Percentiles rank a stretch among this genome's conserved stretches.
phyloP scores from a whole-genome alignment of 2,888 invertebrate species.

The Microchrysa polita region DNA sequence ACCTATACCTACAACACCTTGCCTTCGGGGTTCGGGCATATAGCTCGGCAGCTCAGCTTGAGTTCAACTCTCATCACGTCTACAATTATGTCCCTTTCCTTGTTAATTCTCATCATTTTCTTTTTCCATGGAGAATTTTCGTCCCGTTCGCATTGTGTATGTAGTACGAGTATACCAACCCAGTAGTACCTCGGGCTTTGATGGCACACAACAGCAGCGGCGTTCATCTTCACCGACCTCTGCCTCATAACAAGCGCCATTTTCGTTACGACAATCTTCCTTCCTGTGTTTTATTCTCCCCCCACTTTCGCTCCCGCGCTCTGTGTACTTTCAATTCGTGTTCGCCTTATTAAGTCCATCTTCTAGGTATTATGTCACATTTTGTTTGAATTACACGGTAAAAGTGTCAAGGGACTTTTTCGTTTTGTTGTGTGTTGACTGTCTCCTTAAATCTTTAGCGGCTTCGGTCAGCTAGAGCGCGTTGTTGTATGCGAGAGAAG shows the following conservation, averaged over 20 bases:
- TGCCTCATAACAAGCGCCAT: not conserved
- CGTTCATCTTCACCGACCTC: too few relatives aligned
- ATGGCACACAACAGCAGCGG: too few relatives aligned
- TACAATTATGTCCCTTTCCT: constrained; percentile 38
- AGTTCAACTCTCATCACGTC: constrained; percentile 34
- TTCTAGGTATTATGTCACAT: constrained; percentile 43
- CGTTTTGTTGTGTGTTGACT: constrained; percentile 41
- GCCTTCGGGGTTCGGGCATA: too few relatives aligned
- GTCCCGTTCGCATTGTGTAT: not conserved
- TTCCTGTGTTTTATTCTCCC: not conserved
- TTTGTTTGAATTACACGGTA: constrained; percentile 41
- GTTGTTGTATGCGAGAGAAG: too few relatives aligned
- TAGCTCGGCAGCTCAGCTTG: too few relatives aligned
- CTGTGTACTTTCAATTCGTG: not conserved
- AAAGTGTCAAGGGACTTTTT: constrained; percentile 41
- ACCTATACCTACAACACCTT: too few relatives aligned
- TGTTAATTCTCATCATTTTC: constrained; percentile 39
- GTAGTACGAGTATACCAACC: too few relatives aligned
- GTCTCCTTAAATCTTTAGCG: constrained; percentile 41
- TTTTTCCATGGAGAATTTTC: constrained; percentile 6
- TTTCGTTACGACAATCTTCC: constrained; percentile 1
- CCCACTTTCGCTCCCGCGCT: not conserved
- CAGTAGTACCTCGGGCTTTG: not conserved
- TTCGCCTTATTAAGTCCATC: constrained; percentile 34
- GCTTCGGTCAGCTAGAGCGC: constrained; percentile 15